Conservation (phyloP, 2,113 vertebrate species). For the Procavia capensis region DNA sequence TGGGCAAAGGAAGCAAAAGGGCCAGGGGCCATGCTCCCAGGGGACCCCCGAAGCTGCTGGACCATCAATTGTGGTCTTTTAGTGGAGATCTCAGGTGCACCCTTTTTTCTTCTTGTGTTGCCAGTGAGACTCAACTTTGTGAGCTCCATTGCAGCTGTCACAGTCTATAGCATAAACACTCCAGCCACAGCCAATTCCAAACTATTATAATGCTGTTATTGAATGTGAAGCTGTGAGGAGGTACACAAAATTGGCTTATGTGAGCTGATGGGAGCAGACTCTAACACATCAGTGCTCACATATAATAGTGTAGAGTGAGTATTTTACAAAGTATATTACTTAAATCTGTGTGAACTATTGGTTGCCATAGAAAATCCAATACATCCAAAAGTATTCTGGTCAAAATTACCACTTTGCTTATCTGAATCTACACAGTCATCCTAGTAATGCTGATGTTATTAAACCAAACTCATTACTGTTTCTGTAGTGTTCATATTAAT, state of each 20-base stretch:
- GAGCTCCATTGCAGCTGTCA: too few relatives aligned
- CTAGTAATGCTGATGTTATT: not conserved
- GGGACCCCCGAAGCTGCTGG: too few relatives aligned
- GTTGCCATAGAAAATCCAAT: not conserved
- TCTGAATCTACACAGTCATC: not conserved
- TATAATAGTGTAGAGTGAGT: not conserved
- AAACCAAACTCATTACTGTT: not conserved
- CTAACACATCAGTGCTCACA: not conserved
- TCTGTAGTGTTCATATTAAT: not conserved
- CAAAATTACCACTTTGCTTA: slow-evolving; percentile 2
- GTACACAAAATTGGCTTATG: not conserved
- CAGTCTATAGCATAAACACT: not conserved
- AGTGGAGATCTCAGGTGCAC: too few relatives aligned
- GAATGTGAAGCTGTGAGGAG: not conserved
- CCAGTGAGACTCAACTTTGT: too few relatives aligned
- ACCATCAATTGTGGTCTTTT: too few relatives aligned
- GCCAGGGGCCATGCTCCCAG: too few relatives aligned
- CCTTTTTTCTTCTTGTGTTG: too few relatives aligned
- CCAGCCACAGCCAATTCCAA: not conserved
- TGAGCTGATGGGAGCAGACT: not conserved
- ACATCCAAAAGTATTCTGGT: not conserved
- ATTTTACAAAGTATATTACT: not conserved
- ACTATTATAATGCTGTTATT: not conserved
- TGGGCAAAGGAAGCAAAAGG: too few relatives aligned
- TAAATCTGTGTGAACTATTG: not conserved